These are phyloP conservation scores for Scomber scombrus DNA, from an alignment of 2,113 vertebrate genomes.

Conservation along the genomic window DNA sequence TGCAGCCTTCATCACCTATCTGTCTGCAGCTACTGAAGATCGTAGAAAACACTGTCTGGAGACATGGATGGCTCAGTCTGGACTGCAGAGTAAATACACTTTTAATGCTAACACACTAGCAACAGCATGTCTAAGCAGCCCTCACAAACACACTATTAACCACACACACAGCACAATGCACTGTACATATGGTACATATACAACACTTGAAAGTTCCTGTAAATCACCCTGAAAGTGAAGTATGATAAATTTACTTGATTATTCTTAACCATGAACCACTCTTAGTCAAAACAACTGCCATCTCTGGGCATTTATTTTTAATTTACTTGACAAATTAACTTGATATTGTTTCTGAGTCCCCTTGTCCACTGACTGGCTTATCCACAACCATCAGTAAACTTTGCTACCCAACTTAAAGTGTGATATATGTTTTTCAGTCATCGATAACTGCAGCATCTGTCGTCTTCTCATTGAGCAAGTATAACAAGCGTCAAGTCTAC, in stretches of 20 bases:
- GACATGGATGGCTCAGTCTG: constrained; percentile 91
- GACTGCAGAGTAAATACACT: constrained; percentile 89
- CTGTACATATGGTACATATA: not conserved
- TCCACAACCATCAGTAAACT: not conserved
- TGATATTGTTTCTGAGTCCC: not conserved
- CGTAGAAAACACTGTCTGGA: constrained; percentile 90
- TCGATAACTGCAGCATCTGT: not conserved
- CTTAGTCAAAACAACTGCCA: no score
- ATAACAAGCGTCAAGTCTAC: not conserved
- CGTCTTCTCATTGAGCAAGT: not conserved
- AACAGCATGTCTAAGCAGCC: constrained; percentile 10
- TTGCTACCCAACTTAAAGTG: not conserved
- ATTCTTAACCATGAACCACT: no score
- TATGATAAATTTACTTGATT: no score
- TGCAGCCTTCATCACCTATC: constrained; percentile 96
- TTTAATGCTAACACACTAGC: not conserved
- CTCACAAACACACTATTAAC: constrained; percentile 1
- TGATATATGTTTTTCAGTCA: not conserved
- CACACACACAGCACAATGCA: constrained; percentile 20
- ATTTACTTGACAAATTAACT: not conserved
- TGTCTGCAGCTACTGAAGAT: constrained; percentile 94
- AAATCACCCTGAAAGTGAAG: not conserved
- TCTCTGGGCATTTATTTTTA: no score
- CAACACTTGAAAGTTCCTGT: not conserved
- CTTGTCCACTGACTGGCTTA: not conserved